Evolutionary conservation across 2,113 vertebrate genomes (phyloP), one percentile per base, ranked within the genome.

Genomic region (mouse (Mus musculus)): DNA sequence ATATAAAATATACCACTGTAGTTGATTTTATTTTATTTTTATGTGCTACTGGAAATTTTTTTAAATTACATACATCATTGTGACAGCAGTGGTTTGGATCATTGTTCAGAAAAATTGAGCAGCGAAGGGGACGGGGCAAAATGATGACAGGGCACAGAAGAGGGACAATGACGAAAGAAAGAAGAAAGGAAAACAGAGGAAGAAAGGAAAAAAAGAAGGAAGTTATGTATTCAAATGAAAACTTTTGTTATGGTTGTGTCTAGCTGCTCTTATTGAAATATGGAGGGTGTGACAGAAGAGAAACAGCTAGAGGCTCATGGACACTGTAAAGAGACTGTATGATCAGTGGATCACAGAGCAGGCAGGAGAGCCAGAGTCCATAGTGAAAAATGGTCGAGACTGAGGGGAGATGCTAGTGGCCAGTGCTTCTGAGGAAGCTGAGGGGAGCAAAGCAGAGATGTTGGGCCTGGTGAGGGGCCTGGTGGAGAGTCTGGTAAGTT

Each of bases 1-100:
- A 91, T 81, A 89, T 65, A 75, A 96, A 91, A 39, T n/a, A 69
- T 61, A 54, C 56, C 11, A 13, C 71, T 76, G 30, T 92, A 92
- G 85, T 86, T 63, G 6, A 16, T 59, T 90, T 86, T 42, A 39
- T 93, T 86, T 67, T 67, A 52, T 28, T 73, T 89, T 72, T 54
- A 93, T 61, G 17, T 26, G 28, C 42, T 82, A 82, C 36, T 72
- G 69, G 59, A 88, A 88, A 42, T 20, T 20, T 42, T 76, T 76
- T 7, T 49, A 4, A 96, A 82, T 88, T 30, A 33, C 4, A 69
- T 30, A 49, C 54, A 0, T 69, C 56, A 26, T 26, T 61, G 42
- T 28, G 42, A 54, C 61, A n/a, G 39, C 36, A 3, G 36, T 86
- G 36, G 42, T 20, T n/a, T 77, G 71, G 61, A 46, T n/a, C 7